These are phyloP conservation scores for Ennomos quercinarius DNA, from an alignment of 2,888 invertebrate species.

Conservation along the genomic window DNA sequence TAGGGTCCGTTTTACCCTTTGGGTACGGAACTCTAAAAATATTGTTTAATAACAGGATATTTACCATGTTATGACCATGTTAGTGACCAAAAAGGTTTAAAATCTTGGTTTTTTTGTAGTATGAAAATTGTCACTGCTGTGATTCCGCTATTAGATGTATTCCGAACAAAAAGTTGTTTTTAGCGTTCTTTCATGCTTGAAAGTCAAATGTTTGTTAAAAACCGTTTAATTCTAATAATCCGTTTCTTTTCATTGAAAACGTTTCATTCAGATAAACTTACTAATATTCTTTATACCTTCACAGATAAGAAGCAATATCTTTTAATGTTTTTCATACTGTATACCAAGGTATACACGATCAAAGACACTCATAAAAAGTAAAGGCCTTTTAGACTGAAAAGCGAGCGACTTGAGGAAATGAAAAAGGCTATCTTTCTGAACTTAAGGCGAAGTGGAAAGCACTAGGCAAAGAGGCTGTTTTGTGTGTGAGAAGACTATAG, in stretches of 20 bases:
- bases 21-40: no score
- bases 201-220: no score
- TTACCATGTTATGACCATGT: no score
- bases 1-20: no score
- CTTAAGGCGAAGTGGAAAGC: slow-evolving; percentile 12
- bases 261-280: not conserved
- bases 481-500: not conserved
- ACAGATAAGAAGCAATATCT: slow-evolving; percentile 1
- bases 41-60: no score
- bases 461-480: not conserved
- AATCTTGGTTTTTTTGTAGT: no score
- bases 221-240: no score
- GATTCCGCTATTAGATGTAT: no score
- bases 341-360: slow-evolving; percentile 6
- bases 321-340: slow-evolving; percentile 7
- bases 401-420: slow-evolving; percentile 15
- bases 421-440: slow-evolving; percentile 21
- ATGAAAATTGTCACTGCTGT: no score
- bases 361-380: slow-evolving; percentile 21
- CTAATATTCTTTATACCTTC: not conserved
- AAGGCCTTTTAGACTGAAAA: slow-evolving; percentile 13
- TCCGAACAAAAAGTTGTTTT: no score
- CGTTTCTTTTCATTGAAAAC: not conserved
- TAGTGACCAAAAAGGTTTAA: no score
- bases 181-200: no score